phyloP scores from a whole-genome alignment of 2,113 vertebrate species.

The Mustelus asterias region DNA sequence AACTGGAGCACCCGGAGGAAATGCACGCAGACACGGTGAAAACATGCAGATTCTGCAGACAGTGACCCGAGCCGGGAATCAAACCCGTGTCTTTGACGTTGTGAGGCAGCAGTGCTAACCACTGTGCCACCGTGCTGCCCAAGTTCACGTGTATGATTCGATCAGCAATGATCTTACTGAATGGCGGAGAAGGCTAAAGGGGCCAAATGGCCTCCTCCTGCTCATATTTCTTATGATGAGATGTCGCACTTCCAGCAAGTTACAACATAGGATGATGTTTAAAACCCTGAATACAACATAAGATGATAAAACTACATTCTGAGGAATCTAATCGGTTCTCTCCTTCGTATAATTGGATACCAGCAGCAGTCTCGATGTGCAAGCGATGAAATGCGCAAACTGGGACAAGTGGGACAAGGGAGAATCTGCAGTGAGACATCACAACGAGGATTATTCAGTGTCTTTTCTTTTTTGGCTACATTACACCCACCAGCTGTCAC shows the following conservation, averaged over 20 bases:
- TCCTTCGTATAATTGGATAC: background rate
- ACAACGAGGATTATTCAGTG: background rate
- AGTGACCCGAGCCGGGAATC: no score
- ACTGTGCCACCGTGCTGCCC: no score
- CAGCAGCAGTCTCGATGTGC: background rate
- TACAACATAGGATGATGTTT: background rate
- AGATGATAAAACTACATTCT: background rate
- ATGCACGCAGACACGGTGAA: no score
- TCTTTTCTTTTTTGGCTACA: background rate
- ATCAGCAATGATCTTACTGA: background rate
- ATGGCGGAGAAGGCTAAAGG: background rate
- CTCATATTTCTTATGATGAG: background rate
- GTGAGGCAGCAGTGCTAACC: no score
- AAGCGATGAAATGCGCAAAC: background rate
- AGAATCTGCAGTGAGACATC: background rate
- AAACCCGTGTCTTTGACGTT: no score
- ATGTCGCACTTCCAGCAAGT: background rate
- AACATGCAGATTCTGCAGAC: no score
- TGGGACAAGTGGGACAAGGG: background rate
- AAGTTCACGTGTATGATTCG: background rate
- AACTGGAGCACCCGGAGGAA: no score
- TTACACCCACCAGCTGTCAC: background rate
- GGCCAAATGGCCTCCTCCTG: no score
- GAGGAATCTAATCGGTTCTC: background rate
- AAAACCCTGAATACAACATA: no score